Conservation (phyloP, 2,888 invertebrate genomes). For the Eurois occulta region DNA sequence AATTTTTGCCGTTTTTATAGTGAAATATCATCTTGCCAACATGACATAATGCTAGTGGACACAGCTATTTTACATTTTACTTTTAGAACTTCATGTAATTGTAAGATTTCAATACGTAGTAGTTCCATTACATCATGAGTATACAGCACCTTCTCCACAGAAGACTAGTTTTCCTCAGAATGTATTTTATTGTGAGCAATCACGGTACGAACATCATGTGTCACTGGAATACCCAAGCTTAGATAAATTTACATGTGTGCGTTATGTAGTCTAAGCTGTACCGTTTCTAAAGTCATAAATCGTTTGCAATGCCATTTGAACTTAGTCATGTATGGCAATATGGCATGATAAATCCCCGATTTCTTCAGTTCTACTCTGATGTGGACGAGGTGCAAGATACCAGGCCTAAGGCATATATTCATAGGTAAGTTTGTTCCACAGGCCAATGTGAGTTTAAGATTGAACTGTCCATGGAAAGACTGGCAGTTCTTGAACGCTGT, state of each 20-base stretch:
- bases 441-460: constrained; percentile 13
- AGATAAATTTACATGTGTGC: not conserved
- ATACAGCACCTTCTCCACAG: not conserved
- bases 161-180: not conserved
- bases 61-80: constrained; percentile 8
- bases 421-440: not conserved
- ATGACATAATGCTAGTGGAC: constrained; percentile 39
- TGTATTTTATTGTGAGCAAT: not conserved
- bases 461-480: not conserved
- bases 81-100: constrained; percentile 16
- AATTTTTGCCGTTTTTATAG: not conserved
- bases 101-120: constrained; percentile 28
- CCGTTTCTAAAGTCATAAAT: not conserved
- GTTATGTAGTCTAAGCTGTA: not conserved
- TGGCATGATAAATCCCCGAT: not conserved
- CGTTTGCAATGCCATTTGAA: not conserved
- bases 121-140: not conserved
- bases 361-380: not conserved
- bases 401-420: constrained; percentile 5
- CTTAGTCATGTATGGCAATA: not conserved
- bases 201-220: not conserved
- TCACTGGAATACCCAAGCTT: not conserved
- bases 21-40: constrained; percentile 29
- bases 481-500: not conserved
- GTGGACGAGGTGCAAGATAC: not conserved